Base-by-base conservation (phyloP, 2,888 invertebrate species). In the Leucozona laternaria region DNA sequence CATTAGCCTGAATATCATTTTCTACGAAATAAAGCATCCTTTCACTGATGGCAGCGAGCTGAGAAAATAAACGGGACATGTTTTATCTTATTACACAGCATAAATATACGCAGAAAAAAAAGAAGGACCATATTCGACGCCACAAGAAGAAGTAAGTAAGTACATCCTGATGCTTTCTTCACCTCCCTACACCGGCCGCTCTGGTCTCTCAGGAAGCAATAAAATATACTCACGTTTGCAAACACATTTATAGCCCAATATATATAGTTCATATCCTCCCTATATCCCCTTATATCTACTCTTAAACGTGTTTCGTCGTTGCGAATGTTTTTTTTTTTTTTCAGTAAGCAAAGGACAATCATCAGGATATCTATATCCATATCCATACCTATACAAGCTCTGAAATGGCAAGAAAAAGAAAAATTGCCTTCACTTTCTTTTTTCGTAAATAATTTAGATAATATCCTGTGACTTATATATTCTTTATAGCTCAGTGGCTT, bases 401-500 rank as follows among this genome's bases (percentile, higher is more conserved):
- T 31, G n/a, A n/a, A n/a, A n/a, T n/a, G 28, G 13, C 22, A n/a
- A n/a, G 60, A 48, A 55, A 15, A 70, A 70, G 73, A 58, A 73
- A 55, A 64, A 83, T 76, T 77, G 55, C 79, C 76, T 84, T 79
- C 84, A 80, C 84, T 85, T 80, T 80, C 84, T 22, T 70, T 70
- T 68, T 53, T 73, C 48, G 66, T 80, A 64, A 76, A 85, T 85
- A 72, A 85, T 85, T 80, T 72, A 85, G 76, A 80, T 80, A 70
- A 85, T 80, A 80, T 85, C 84, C 60, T 80, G 84, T 80, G 80
- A 85, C 80, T 85, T 85, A 80, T 76, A 72, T 85, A 72, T 72
- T 25, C 53, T 58, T 71, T 48, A 48, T 43, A 37, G 37, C 66
- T 37, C 11, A 25, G 15, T 34, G 20, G 60, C 8, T 25, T 37